These are phyloP conservation scores for Sminthurides aquaticus DNA, from an alignment of 2,888 invertebrate genomes.

Conservation along the genomic window DNA sequence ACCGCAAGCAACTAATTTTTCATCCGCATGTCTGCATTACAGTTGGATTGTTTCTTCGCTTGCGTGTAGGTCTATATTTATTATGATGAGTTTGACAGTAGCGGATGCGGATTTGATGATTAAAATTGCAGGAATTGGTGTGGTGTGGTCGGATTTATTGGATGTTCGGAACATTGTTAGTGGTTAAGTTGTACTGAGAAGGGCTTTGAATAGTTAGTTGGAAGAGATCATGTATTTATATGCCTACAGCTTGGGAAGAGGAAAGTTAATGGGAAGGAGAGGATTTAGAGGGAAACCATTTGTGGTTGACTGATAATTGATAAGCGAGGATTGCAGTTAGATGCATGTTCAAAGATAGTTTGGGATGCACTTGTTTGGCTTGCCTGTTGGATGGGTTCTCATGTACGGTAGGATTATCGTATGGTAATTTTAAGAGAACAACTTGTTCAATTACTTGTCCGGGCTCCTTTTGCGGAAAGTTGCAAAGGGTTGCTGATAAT, in stretches of 20 bases:
- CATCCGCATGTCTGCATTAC: neutral
- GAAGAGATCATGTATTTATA: no score
- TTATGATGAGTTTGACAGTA: neutral
- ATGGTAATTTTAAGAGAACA: neutral
- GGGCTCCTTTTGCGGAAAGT: neutral
- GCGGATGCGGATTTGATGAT: neutral
- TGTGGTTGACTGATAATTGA: neutral
- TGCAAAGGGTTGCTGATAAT: neutral
- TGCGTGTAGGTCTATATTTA: no score
- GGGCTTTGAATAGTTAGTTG: neutral
- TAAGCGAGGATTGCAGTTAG: neutral
- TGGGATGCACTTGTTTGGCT: neutral
- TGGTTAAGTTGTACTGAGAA: neutral
- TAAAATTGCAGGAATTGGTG: neutral
- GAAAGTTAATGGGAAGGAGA: neutral
- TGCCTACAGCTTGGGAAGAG: no score
- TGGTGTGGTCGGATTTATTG: no score
- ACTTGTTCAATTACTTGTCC: neutral
- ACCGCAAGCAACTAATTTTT: neutral
- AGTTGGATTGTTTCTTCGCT: neutral
- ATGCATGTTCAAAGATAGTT: neutral
- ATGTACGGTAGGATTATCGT: neutral
- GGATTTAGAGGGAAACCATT: no score
- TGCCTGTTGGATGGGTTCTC: neutral
- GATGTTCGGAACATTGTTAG: neutral